These are phyloP conservation scores for Drosophila austrosaltans DNA, from an alignment of 2,888 invertebrate species.

Conservation along the genomic window DNA sequence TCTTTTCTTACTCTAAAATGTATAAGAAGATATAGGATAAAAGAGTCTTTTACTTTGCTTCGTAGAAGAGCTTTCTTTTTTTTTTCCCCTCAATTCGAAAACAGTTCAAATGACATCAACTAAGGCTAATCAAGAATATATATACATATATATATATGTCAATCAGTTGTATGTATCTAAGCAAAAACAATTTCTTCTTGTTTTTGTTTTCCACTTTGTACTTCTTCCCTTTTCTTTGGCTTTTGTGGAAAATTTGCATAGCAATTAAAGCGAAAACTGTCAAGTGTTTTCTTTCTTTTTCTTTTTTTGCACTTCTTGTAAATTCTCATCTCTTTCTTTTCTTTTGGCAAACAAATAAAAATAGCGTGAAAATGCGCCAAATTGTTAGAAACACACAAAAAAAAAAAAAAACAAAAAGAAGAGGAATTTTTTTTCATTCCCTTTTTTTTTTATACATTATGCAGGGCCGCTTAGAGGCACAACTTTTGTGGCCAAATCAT, in stretches of 20 bases:
- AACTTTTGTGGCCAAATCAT: conserved; percentile 70
- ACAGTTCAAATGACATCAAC: too few relatives aligned
- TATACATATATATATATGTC: too few relatives aligned
- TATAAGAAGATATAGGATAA: too few relatives aligned
- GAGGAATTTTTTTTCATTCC: background rate
- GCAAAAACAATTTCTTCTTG: too few relatives aligned
- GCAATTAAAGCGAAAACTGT: conserved; percentile 69
- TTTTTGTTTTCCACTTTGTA: background rate
- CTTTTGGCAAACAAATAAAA: conserved; percentile 54
- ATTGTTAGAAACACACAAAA: conserved; percentile 66
- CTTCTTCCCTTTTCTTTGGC: background rate
- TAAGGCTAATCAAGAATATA: too few relatives aligned
- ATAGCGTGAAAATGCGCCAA: conserved; percentile 77
- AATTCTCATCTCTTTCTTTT: background rate
- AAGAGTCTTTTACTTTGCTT: too few relatives aligned
- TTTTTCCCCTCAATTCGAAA: too few relatives aligned
- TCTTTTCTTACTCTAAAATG: too few relatives aligned
- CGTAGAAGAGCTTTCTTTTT: too few relatives aligned
- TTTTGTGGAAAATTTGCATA: conserved; percentile 61
- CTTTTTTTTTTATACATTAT: background rate
- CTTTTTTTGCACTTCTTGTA: background rate
- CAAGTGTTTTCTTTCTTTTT: conserved; percentile 54
- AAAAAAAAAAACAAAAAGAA: conserved; percentile 32
- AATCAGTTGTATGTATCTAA: too few relatives aligned
- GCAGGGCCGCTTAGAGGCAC: conserved; percentile 30